Evolutionary conservation across 1,140 invertebrate genomes (phyloP).

Genomic region (Sycophila sp.): DNA sequence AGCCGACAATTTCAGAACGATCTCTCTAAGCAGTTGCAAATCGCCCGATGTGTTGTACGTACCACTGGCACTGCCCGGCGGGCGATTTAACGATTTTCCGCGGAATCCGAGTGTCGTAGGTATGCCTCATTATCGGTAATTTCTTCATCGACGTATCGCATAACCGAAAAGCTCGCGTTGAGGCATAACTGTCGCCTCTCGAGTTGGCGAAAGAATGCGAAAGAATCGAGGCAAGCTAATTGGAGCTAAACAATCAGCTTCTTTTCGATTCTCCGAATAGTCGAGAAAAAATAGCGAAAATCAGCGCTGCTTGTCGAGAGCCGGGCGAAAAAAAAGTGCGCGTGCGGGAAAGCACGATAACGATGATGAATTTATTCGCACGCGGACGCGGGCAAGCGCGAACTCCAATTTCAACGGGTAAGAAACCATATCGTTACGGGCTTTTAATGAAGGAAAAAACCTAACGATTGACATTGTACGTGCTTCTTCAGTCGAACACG

Average conservation of each 20-base stretch:
- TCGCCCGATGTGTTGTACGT: no score
- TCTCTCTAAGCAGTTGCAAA: no score
- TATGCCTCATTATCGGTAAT: not conserved
- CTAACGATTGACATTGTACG: not conserved
- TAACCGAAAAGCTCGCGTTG: not conserved
- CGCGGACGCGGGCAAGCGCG: not conserved
- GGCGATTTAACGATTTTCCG: no score
- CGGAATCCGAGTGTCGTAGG: no score
- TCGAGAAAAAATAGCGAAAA: not conserved
- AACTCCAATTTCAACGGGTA: conserved; percentile 3
- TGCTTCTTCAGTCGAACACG: not conserved
- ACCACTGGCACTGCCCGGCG: no score
- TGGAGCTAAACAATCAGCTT: not conserved
- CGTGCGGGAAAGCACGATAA: not conserved
- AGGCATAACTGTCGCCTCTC: not conserved
- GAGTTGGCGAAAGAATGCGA: not conserved
- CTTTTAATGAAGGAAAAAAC: conserved; percentile 2
- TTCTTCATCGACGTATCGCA: not conserved
- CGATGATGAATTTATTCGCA: conserved; percentile 27
- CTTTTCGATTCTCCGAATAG: not conserved
- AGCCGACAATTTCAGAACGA: not conserved
- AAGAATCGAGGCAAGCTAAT: not conserved
- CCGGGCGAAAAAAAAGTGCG: not conserved
- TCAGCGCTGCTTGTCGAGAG: not conserved
- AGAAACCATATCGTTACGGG: conserved; percentile 12